Conservation (phyloP, 2,113 vertebrate species). For the Ellobius talpinus region DNA sequence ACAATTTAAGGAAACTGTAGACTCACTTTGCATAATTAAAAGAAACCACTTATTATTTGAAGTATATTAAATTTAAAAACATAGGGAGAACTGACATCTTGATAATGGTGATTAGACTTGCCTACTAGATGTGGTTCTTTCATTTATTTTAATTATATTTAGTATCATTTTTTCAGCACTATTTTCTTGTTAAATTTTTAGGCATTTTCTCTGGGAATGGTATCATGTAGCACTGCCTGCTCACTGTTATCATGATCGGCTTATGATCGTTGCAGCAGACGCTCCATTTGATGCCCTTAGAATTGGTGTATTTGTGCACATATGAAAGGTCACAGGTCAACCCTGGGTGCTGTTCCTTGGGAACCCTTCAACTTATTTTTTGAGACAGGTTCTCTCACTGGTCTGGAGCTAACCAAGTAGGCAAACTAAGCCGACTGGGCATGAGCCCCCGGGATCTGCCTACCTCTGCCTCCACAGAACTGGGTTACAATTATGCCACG, state of each 20-base stretch:
- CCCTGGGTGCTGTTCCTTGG: too few species aligned
- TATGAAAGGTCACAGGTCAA: background rate
- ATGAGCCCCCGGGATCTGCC: background rate
- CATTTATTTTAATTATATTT: conserved; percentile 24
- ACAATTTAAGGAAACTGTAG: too few species aligned
- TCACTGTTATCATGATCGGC: background rate
- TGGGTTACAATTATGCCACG: background rate
- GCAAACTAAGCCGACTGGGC: background rate
- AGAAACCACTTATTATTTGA: background rate
- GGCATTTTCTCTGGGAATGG: background rate
- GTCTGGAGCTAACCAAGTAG: background rate
- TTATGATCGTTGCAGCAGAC: conserved; percentile 15
- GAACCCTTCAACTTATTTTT: background rate
- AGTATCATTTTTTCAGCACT: background rate
- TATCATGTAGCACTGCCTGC: background rate
- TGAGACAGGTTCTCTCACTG: background rate
- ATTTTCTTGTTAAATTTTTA: background rate
- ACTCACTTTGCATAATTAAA: background rate
- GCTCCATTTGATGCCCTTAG: background rate
- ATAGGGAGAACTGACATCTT: background rate
- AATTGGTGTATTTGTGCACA: background rate
- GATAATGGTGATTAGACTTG: background rate
- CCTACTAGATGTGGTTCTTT: background rate
- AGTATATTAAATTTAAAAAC: conserved; percentile 34
- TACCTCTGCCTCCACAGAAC: background rate